Conservation (phyloP, 1,140 invertebrate species). For the Drosophila truncata region DNA sequence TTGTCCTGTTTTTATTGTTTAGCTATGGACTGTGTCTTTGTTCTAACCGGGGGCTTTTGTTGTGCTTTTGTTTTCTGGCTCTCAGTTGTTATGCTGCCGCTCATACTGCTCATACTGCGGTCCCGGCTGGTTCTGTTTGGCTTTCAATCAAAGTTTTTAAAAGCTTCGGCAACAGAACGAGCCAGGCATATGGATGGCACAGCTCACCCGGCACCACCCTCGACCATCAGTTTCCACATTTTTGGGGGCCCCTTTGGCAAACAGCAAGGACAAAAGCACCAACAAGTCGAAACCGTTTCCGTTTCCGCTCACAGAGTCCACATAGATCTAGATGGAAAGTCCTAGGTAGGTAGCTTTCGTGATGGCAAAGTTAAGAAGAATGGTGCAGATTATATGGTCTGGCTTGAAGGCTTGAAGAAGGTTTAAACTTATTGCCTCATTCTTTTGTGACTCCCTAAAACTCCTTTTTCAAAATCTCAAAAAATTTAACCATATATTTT, state of each 20-base stretch:
- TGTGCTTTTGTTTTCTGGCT: slow-evolving; percentile 65
- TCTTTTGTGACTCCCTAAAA: too few relatives aligned
- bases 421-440: too few relatives aligned
- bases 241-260: slow-evolving; percentile 43
- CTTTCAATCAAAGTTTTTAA: slow-evolving; percentile 82
- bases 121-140: slow-evolving; percentile 61
- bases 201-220: slow-evolving; percentile 36
- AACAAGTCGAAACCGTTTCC: slow-evolving; percentile 66
- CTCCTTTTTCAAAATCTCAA: not conserved
- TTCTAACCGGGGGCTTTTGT: slow-evolving; percentile 71
- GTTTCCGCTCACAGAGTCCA: slow-evolving; percentile 67
- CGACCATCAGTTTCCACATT: slow-evolving; percentile 18
- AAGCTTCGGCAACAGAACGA: slow-evolving; percentile 72
- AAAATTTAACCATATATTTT: not conserved
- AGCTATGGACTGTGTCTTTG: slow-evolving; percentile 46
- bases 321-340: slow-evolving; percentile 9
- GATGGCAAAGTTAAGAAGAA: not conserved
- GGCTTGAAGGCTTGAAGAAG: not conserved
- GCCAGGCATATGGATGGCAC: slow-evolving; percentile 70
- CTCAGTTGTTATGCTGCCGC: slow-evolving; percentile 31
- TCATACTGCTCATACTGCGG: slow-evolving; percentile 51
- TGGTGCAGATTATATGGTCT: not conserved
- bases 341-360: not conserved
- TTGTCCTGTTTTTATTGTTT: slow-evolving; percentile 27
- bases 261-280: slow-evolving; percentile 30